Evolutionary conservation across 92 coral and sea anemone species (phyloP).

Genomic region (Chrysogorgia sp.): DNA sequence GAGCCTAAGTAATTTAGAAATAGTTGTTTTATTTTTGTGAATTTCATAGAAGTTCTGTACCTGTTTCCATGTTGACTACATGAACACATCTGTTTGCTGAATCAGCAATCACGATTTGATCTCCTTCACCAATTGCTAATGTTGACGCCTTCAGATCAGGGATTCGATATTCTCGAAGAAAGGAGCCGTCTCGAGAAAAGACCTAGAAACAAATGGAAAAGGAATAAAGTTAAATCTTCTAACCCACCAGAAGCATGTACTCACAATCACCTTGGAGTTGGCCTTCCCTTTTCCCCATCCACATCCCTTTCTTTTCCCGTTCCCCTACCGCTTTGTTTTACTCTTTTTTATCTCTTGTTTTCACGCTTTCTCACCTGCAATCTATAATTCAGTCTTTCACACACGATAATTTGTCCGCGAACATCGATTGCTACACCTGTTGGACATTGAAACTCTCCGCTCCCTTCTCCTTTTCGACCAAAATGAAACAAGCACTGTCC

Average conservation of each 20-base stretch:
- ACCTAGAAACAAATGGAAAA: conserved; percentile 49
- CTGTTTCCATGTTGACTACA: conserved; percentile 92
- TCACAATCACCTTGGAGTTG: too few relatives aligned
- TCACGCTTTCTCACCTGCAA: conserved; percentile 70
- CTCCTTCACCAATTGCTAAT: conserved; percentile 89
- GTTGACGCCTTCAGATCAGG: conserved; percentile 96
- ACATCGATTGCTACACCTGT: conserved; percentile 97
- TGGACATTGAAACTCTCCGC: conserved; percentile 99
- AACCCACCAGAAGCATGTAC: too few relatives aligned
- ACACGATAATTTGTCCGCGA: conserved; percentile 89
- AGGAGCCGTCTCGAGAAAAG: conserved; percentile 97
- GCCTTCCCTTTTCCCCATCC: background rate
- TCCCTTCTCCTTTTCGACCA: conserved; percentile 99
- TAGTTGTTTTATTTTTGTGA: background rate
- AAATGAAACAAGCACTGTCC: conserved; percentile 93
- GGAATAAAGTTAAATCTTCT: background rate
- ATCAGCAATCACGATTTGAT: conserved; percentile 93
- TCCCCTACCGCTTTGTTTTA: background rate
- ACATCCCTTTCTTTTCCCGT: background rate
- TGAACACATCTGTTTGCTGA: conserved; percentile 98
- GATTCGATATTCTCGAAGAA: conserved; percentile 88
- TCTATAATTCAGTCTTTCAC: conserved; percentile 93
- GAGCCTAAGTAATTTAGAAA: background rate
- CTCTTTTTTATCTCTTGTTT: background rate
- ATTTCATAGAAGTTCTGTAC: conserved; percentile 35